Evolutionary conservation across 1,140 invertebrate genomes (phyloP), one percentile per base, ranked within the genome.

Genomic region (Rhyzopertha dominica): DNA sequence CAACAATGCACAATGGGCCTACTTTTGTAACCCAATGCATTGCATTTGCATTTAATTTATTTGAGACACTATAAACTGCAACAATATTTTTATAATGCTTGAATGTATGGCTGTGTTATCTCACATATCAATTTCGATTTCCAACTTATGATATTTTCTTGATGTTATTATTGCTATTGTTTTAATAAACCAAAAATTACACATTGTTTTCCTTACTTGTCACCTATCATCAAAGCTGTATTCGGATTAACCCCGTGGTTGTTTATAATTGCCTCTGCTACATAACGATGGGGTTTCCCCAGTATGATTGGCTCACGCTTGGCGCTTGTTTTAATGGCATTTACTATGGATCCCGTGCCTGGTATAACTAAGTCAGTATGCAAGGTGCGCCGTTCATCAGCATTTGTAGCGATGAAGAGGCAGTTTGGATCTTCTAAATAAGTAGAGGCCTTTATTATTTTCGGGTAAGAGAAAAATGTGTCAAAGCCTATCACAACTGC

Each of bases 401-500:
- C 92, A 63, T 98, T 98, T 2, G 93, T 96, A 0, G 82, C 92
- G 48, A 98, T 73, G 62, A 97, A 98, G 35, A 89, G 56, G 57
- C 84, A 83, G 16, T 83, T 74, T 1, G 80, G 77, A 63, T 88
- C 73, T 9, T 77, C 76, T 9, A 95, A 70, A 68, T 97, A 98
- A 16, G 80, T 82, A 0, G 85, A 83, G 12, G 93, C 94, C 72
- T 91, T 94, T 50, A 90, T 71, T 51, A 98, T 79, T 73, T 98
- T 98, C 0, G 81, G 76, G 61, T 88, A 95, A 61, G 82, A 94
- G 47, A 98, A 80, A 66, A 96, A 84, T 34, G 84, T 77, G 73
- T 98, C 95, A 69, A 94, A 96, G 16, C 90, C 93, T 31, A 95
- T 87, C 12, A 97, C 73, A 3, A 98, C 95, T n/a, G 91, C 90